These are phyloP conservation scores for Camponotus fellah DNA, from an alignment of 2,888 invertebrate species.

Conservation along the genomic window DNA sequence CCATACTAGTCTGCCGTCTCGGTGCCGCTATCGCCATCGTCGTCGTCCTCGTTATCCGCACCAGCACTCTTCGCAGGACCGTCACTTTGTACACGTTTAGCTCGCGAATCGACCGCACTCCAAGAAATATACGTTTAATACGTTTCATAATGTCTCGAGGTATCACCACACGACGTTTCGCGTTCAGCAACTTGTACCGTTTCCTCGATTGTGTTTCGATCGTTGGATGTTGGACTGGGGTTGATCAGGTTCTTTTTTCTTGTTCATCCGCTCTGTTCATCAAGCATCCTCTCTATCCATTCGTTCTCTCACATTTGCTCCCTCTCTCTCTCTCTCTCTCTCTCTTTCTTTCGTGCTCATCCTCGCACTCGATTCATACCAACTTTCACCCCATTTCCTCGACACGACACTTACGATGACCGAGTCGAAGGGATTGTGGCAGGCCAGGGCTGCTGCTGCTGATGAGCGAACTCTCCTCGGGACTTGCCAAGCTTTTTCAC, in stretches of 20 bases:
- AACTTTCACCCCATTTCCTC: conserved; percentile 36
- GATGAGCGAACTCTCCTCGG: conserved; percentile 76
- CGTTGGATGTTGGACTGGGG: background rate
- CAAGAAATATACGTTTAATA: conserved; percentile 1
- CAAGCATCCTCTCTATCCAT: conserved; percentile 37
- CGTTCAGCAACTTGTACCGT: background rate
- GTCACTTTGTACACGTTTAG: conserved; percentile 40
- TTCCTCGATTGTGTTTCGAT: background rate
- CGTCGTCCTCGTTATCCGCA: conserved; percentile 18
- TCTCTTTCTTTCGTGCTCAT: conserved; percentile 20
- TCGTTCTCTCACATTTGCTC: conserved; percentile 31
- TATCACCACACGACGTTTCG: background rate
- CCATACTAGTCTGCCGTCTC: conserved; percentile 45
- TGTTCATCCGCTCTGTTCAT: conserved; percentile 13
- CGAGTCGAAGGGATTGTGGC: conserved; percentile 85
- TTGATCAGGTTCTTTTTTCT: background rate
- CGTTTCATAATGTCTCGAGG: background rate
- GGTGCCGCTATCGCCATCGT: conserved; percentile 32
- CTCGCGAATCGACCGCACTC: conserved; percentile 7
- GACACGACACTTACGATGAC: conserved; percentile 84
- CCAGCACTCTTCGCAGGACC: conserved; percentile 22
- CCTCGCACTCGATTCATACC: conserved; percentile 25
- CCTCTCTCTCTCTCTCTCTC: conserved; percentile 29
- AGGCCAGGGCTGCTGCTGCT: conserved; percentile 84
- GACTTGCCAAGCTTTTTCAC: conserved; percentile 79